phyloP scores from a whole-genome alignment of 1,140 invertebrate species.

The Atta cephalotes region DNA sequence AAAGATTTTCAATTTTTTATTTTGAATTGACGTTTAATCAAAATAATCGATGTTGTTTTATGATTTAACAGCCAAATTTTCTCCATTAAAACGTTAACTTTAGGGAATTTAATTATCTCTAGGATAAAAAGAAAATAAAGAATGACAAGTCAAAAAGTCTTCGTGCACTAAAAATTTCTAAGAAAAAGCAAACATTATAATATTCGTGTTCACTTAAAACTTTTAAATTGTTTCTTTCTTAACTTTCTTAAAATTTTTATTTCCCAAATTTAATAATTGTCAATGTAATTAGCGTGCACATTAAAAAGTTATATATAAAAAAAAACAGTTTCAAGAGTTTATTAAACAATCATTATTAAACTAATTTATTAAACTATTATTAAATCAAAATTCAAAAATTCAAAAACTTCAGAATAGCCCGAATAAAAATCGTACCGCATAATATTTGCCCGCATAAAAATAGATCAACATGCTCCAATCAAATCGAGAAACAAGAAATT shows the following conservation, averaged over 20 bases:
- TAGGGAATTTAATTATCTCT: slow-evolving; percentile 1
- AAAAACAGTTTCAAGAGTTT: background rate
- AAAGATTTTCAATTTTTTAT: background rate
- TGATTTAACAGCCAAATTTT: background rate
- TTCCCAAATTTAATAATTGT: background rate
- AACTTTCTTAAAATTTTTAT: background rate
- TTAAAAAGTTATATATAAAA: background rate
- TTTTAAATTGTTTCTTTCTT: background rate
- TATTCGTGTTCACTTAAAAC: background rate
- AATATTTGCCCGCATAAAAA: slow-evolving; percentile 17
- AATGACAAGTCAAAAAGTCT: background rate
- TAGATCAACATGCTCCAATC: background rate
- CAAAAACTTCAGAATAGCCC: background rate
- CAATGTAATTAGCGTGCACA: background rate
- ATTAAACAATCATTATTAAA: background rate
- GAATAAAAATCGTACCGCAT: slow-evolving; percentile 5
- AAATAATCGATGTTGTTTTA: background rate
- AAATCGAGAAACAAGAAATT: background rate
- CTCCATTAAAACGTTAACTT: background rate
- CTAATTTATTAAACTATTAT: background rate
- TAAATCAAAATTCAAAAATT: background rate
- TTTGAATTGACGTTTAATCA: background rate
- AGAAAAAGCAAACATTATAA: background rate
- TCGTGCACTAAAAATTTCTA: background rate
- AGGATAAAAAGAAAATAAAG: background rate